Evolutionary conservation across 64 coral and sea anemone species (phyloP).

Genomic region (Montipora sp.): DNA sequence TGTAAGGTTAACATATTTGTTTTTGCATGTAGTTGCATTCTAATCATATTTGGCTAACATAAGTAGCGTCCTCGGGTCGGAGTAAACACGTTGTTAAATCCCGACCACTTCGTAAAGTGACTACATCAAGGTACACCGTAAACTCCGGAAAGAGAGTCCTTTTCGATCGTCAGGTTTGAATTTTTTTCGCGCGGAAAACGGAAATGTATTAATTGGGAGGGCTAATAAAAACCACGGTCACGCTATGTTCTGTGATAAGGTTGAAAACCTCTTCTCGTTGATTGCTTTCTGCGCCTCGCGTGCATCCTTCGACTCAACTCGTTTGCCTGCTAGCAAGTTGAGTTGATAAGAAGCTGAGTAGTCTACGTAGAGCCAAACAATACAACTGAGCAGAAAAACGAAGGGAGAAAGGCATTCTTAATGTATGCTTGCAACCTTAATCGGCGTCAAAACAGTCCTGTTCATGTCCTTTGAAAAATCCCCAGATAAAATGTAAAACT

Average conservation of each 20-base stretch:
- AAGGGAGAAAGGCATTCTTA: neutral
- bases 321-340: neutral
- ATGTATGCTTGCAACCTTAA: neutral
- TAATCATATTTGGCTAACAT: slow-evolving; percentile 49
- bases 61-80: slow-evolving; percentile 39
- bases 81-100: slow-evolving; percentile 14
- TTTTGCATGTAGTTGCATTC: slow-evolving; percentile 55
- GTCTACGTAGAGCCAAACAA: neutral
- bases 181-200: slow-evolving; percentile 24
- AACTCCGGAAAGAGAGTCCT: neutral
- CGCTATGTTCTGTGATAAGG: slow-evolving; percentile 27
- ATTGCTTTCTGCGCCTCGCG: neutral
- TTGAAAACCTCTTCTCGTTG: neutral
- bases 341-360: neutral
- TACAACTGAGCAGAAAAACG: neutral
- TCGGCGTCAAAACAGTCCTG: neutral
- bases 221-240: slow-evolving; percentile 18
- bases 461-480: neutral
- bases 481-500: too few relatives aligned
- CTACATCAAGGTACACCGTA: neutral
- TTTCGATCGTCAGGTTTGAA: neutral
- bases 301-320: neutral
- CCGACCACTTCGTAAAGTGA: neutral
- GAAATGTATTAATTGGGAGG: neutral
- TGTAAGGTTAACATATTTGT: slow-evolving; percentile 50